phyloP scores from a whole-genome alignment of 1,140 invertebrate genomes.

The Matsumurasca onukii region DNA sequence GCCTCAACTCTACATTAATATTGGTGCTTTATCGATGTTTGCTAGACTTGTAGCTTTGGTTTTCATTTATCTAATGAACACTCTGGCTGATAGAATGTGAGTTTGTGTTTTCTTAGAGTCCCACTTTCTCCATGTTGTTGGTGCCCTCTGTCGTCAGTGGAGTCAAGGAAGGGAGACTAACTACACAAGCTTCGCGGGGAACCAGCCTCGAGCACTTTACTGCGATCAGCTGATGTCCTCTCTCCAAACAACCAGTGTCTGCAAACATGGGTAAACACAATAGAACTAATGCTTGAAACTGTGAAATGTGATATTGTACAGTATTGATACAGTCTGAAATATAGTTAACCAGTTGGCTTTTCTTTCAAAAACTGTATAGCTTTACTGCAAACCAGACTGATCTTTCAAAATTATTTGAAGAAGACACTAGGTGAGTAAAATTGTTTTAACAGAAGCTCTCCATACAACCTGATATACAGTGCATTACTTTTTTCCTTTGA shows the following conservation, averaged over 20 bases:
- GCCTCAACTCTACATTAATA: too few relatives aligned
- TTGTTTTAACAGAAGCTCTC: conserved; percentile 21
- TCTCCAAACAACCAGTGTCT: conserved; percentile 89
- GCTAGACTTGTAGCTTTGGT: too few relatives aligned
- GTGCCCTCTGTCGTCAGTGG: too few relatives aligned
- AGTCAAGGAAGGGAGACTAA: too few relatives aligned
- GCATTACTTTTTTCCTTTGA: background rate
- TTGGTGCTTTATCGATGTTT: too few relatives aligned
- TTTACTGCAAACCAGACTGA: background rate
- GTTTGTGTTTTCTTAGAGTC: too few relatives aligned
- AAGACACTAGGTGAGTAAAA: conserved; percentile 8
- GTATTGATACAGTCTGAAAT: conserved; percentile 26
- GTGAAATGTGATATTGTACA: background rate
- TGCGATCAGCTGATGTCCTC: conserved; percentile 49
- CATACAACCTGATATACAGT: conserved; percentile 23
- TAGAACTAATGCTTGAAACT: background rate
- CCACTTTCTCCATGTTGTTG: too few relatives aligned
- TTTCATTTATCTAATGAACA: too few relatives aligned
- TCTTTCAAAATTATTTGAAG: background rate
- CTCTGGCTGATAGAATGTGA: too few relatives aligned
- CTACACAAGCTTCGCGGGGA: conserved; percentile 50
- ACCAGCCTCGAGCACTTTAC: conserved; percentile 72
- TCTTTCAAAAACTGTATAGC: conserved; percentile 14
- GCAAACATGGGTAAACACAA: conserved; percentile 43
- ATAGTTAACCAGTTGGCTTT: background rate